Base-by-base conservation (phyloP, 2,888 invertebrate species). In the Heliothis peltigera region DNA sequence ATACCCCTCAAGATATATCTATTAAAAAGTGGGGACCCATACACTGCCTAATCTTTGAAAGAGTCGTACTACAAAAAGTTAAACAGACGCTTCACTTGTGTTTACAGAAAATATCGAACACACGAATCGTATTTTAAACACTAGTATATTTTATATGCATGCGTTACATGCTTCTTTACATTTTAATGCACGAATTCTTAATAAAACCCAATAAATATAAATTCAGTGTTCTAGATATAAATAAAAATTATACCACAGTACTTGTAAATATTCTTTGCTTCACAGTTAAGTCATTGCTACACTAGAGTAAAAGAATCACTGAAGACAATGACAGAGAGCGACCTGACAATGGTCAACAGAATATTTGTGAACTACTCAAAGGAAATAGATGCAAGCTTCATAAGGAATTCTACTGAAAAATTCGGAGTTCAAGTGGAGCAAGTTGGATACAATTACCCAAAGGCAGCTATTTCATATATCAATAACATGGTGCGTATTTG, bases 351-450 rank as follows among this genome's bases (percentile, higher is more conserved):
- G 12, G 49, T 87, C 2, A 92, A 87, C 64, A 87, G 84, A 63
- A 84, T 92, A 3, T 90, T 86, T 58, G 42, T 91, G 0, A 84
- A 89, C 57, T 87, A 89, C 19, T 83, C 79, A 0, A 61, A 79
- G 0, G 77, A 81, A 3, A 64, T 92, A 1, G 62, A 84, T 5
- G 51, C 71, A 0, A 54, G 15, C 0, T 89, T 91, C 42, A 43
- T 84, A 0, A 35, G 47, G 1, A 81, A 89, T 44, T 80, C 87
- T 0, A 71, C 66, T 0, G 43, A 58, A 0, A 25, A 69, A 1
- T 87, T 73, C 54, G 91, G 90, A 2, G 84, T 91, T 0, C 70
- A 77, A n/a, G 84, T 90, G 0, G 85, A 87, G 0, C 88, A 82
- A 74, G 80, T 91, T 2, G 84, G 87, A 0, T 91, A 87, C 58